A percentile compares a stretch with the other conserved stretches of the same genome.
These are phyloP conservation scores for Tachystola acroxantha DNA, from an alignment of 2,888 invertebrate genomes.

Conservation along the genomic window DNA sequence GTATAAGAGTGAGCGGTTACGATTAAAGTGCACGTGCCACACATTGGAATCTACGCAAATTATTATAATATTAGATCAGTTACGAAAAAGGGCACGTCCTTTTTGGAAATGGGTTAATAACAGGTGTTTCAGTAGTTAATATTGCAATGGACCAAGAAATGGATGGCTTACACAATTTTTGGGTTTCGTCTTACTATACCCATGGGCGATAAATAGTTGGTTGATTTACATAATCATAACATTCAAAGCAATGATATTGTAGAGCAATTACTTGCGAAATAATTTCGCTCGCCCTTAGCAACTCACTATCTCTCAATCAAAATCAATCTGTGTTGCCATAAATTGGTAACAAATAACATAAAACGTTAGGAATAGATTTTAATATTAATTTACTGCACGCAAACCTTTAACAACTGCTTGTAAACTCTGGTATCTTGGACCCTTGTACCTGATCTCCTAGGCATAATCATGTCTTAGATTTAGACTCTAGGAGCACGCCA, in stretches of 20 bases:
- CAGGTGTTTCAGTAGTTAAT: no score
- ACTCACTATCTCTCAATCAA: constrained; percentile 17
- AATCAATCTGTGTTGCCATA: constrained; percentile 26
- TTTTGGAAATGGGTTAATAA: no score
- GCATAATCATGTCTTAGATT: constrained; percentile 42
- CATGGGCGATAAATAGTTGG: no score
- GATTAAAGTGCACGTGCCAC: no score
- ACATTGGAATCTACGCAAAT: no score
- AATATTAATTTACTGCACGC: constrained; percentile 23
- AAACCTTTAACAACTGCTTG: constrained; percentile 16
- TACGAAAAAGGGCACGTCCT: no score
- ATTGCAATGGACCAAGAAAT: no score
- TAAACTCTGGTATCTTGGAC: constrained; percentile 26
- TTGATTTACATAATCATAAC: constrained; percentile 2
- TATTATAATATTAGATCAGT: no score
- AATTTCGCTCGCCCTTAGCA: constrained; percentile 14
- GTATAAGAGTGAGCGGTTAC: no score
- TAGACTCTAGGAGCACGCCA: constrained; percentile 42
- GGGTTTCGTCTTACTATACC: background rate
- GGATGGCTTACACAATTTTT: no score
- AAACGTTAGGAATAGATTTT: constrained; percentile 21
- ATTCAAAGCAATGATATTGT: constrained; percentile 18
- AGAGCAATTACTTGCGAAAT: constrained; percentile 19
- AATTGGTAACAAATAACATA: constrained; percentile 25
- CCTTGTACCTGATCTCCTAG: constrained; percentile 27